Evolutionary conservation across 2,797 vertebrate species (phyloP).

Genomic region (Adrianichthys oophorus): DNA sequence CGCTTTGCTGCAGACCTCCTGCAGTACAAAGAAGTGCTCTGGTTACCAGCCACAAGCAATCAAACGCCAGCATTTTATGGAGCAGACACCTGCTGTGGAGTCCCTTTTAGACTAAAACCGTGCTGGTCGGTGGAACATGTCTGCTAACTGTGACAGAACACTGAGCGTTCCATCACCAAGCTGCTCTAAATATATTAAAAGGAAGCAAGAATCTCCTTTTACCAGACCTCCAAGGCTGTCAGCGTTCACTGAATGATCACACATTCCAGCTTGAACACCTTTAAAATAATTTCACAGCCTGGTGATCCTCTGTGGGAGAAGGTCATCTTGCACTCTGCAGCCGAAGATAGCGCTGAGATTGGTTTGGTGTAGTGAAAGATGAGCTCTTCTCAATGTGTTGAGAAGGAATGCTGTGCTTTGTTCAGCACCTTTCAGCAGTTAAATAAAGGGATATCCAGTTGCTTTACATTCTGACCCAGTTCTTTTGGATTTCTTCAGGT

Average conservation of each 20-base stretch:
- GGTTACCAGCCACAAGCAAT: conserved; percentile 8
- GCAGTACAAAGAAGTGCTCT: conserved; percentile 22
- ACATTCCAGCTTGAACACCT: conserved; percentile 26
- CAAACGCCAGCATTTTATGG: conserved; percentile 5
- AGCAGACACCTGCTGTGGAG: conserved; percentile 23
- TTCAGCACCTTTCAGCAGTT: neutral
- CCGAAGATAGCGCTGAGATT: conserved; percentile 10
- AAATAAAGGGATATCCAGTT: too few species aligned
- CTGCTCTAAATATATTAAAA: conserved; percentile 1
- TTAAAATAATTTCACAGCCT: conserved; percentile 13
- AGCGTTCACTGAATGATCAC: conserved; percentile 1
- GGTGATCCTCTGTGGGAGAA: neutral
- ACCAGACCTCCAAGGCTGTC: too few species aligned
- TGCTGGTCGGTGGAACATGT: conserved; percentile 24
- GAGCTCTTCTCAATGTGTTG: conserved; percentile 18
- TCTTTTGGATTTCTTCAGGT: too few species aligned
- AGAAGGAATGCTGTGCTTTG: conserved; percentile 15
- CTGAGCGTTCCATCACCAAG: neutral
- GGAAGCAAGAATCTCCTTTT: too few species aligned
- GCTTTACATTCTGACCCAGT: too few species aligned
- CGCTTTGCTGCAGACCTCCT: neutral
- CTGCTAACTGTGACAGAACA: neutral
- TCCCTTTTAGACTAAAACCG: conserved; percentile 26
- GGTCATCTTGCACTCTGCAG: conserved; percentile 2
- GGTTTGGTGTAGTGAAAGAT: conserved; percentile 36